Evolutionary conservation across 2,888 invertebrate species (phyloP), one percentile per base, ranked within the genome.

Genomic region (Acronicta psi): DNA sequence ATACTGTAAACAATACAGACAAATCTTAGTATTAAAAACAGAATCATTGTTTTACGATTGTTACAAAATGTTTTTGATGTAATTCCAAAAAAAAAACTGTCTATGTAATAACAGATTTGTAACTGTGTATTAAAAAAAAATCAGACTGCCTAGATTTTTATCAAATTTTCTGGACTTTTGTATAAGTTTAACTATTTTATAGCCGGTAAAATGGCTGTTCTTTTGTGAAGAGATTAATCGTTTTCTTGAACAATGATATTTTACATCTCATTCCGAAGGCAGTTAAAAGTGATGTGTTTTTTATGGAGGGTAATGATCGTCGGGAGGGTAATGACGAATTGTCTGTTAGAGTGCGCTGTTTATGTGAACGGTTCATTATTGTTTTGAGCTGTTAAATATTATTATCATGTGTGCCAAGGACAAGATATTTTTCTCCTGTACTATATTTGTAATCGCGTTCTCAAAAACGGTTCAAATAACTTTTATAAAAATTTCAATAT

Each of bases 181-280:
- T 51, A 34, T n/a, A 45, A 51, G 23, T 66, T 37, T 7, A 18
- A 37, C 40, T 44, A 42, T 34, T 41, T 37, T 36, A 37, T 8
- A 45, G 16, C 16, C 18, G 0, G 11, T 16, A 20, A 50, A 59
- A 50, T 25, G 16, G 25, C 59, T 45, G 18, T 18, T 25, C 40
- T 59, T 62, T 62, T 37, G 50, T 20, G 37, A 60, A 4, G 31
- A 25, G 18, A 41, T 13, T 38, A 34, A 51, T 60, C 13, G 41
- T 25, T 31, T 16, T 42, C 16, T 36, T 14, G 29, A 45, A 44
- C 49, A 41, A 31, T 58, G 11, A 23, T 34, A 45, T 36, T 43
- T 41, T 25, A 42, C 42, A 36, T 40, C 25, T 44, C n/a, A 52
- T 52, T 52, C 38, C 31, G 36, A 68, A 38, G 9, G 25, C 38